Percentiles rank a stretch among this genome's conserved stretches.
Conservation (phyloP, 64 coral and sea anemone genomes). For the Montipora efflorescens region DNA sequence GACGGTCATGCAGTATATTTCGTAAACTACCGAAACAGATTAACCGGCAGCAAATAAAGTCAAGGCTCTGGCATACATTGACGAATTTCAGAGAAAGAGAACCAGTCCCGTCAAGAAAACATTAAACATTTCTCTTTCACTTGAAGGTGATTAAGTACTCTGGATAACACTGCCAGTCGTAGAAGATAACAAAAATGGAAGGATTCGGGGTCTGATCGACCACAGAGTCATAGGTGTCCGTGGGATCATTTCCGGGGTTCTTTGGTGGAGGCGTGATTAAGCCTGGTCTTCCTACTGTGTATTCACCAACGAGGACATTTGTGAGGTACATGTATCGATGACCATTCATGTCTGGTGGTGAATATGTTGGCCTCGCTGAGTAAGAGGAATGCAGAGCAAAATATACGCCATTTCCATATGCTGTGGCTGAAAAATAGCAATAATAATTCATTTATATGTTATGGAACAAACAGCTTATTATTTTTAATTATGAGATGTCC, state of each 20-base stretch:
- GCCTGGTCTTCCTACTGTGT: slow-evolving; percentile 27
- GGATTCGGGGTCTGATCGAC: background rate
- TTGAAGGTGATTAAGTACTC: background rate
- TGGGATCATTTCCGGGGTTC: background rate
- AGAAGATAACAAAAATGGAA: slow-evolving; percentile 56
- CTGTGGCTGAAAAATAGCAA: slow-evolving; percentile 13
- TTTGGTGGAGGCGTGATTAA: slow-evolving; percentile 53
- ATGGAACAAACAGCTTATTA: too few relatives aligned
- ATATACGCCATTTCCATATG: slow-evolving; percentile 61
- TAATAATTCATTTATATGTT: background rate
- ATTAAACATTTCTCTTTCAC: background rate
- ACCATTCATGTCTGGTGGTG: slow-evolving; percentile 20
- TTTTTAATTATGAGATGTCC: too few relatives aligned
- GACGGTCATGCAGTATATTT: too few relatives aligned
- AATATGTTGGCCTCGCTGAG: slow-evolving; percentile 42
- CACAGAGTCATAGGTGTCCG: slow-evolving; percentile 45
- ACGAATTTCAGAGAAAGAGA: too few relatives aligned
- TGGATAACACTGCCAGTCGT: slow-evolving; percentile 66
- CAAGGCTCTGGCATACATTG: too few relatives aligned
- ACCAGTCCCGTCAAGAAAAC: too few relatives aligned
- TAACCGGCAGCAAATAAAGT: too few relatives aligned
- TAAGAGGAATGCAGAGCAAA: slow-evolving; percentile 39
- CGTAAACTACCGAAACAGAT: too few relatives aligned
- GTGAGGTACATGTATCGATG: slow-evolving; percentile 62
- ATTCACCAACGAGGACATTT: slow-evolving; percentile 16